A percentile compares a stretch with the other conserved stretches of the same genome.
These are phyloP conservation scores for Amniataba percoides DNA, from an alignment of 2,797 vertebrate genomes.

Conservation along the genomic window DNA sequence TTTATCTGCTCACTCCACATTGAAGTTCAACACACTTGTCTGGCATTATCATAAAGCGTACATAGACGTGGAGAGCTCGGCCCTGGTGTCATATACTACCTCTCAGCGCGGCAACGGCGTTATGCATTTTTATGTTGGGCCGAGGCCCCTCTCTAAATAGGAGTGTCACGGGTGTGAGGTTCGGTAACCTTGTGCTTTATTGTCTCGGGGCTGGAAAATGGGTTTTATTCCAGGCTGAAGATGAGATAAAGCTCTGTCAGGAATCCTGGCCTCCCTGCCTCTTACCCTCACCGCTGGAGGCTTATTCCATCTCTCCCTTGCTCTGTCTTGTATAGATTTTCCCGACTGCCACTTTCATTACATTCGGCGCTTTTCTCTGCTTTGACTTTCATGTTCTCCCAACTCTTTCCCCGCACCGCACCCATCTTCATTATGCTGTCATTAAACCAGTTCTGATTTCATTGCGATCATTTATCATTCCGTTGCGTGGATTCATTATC, in stretches of 20 bases:
- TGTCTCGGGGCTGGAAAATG: conserved; percentile 83
- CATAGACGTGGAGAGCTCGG: conserved; percentile 21
- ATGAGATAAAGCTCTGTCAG: conserved; percentile 86
- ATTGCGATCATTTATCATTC: conserved; percentile 72
- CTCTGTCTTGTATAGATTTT: conserved; percentile 74
- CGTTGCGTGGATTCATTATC: conserved; percentile 64
- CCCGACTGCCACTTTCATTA: conserved; percentile 64
- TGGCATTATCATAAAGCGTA: conserved; percentile 57
- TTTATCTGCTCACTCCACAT: conserved; percentile 40
- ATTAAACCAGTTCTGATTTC: conserved; percentile 74
- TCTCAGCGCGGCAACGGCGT: conserved; percentile 57
- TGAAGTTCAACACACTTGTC: conserved; percentile 43
- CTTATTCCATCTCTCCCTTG: conserved; percentile 74
- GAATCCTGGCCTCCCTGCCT: conserved; percentile 76
- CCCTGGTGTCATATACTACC: conserved; percentile 59
- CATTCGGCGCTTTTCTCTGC: conserved; percentile 58
- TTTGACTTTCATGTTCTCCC: conserved; percentile 72
- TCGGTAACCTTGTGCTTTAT: conserved; percentile 85
- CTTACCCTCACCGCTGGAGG: conserved; percentile 77
- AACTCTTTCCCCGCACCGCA: conserved; percentile 49
- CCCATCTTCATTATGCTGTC: conserved; percentile 72
- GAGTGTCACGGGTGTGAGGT: conserved; percentile 80
- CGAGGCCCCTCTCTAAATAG: conserved; percentile 80
- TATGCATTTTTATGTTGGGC: conserved; percentile 83
- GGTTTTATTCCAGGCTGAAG: conserved; percentile 85